A percentile compares a stretch with the other conserved stretches of the same genome.
Evolutionary conservation across 2,797 vertebrate species (phyloP).

Genomic region (Falco biarmicus): DNA sequence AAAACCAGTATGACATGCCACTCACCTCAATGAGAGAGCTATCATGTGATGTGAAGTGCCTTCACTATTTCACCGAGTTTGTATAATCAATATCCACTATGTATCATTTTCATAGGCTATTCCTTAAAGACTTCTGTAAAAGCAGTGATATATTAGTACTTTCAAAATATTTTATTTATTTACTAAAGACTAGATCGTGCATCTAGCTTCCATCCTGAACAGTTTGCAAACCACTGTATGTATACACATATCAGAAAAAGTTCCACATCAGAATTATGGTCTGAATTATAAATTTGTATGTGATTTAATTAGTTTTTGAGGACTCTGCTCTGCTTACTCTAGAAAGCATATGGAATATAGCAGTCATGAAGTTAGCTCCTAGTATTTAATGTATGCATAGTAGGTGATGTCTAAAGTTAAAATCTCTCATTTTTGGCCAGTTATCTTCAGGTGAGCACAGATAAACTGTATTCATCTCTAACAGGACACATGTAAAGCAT

Average conservation of each 20-base stretch:
- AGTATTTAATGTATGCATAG: not conserved
- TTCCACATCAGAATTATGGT: not conserved
- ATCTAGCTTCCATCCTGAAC: not conserved
- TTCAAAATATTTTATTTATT: not conserved
- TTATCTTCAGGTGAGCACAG: not conserved
- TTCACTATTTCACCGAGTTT: not conserved
- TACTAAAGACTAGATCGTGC: not conserved
- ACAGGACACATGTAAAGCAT: not conserved
- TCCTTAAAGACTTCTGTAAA: not conserved
- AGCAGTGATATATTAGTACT: not conserved
- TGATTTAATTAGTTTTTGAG: not conserved
- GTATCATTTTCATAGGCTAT: not conserved
- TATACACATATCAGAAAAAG: not conserved
- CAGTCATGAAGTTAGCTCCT: not conserved
- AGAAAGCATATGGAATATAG: not conserved
- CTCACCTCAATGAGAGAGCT: not conserved
- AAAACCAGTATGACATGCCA: not conserved
- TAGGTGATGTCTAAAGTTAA: not conserved
- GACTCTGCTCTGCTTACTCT: not conserved
- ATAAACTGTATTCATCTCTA: not conserved
- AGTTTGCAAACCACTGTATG: not conserved
- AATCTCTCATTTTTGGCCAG: not conserved
- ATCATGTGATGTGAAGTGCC: not conserved
- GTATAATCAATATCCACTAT: not conserved
- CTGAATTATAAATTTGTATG: not conserved